A percentile compares a stretch with the other conserved stretches of the same genome.
Conservation (phyloP, 2,797 vertebrate species). For the Brotula barbata region DNA sequence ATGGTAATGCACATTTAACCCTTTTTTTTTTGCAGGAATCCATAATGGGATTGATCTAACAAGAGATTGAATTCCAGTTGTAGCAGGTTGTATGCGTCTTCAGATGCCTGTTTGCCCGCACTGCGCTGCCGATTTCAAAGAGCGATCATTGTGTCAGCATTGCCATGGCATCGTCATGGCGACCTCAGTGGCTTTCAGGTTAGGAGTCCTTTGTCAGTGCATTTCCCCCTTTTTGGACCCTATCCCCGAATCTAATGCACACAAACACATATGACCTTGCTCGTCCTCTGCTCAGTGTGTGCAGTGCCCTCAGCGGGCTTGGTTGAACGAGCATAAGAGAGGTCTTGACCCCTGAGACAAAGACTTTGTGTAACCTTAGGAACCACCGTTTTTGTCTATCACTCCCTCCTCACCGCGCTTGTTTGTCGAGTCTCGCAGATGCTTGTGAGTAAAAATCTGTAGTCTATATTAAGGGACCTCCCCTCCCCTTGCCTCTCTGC, state of each 20-base stretch:
- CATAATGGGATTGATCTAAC: conserved; percentile 18
- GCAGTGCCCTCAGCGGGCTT: conserved; percentile 38
- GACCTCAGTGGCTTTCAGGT: conserved; percentile 31
- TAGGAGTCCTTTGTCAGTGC: conserved; percentile 43
- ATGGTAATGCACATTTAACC: conserved; percentile 22
- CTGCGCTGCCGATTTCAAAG: conserved; percentile 24
- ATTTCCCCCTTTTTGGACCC: conserved; percentile 15
- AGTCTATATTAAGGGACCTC: no score
- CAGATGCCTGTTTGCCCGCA: neutral
- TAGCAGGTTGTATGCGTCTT: conserved; percentile 1
- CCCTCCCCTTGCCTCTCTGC: no score
- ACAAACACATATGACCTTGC: conserved; percentile 54
- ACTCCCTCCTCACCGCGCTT: conserved; percentile 24
- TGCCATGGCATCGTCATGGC: conserved; percentile 51
- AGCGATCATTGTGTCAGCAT: conserved; percentile 33
- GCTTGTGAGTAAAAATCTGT: neutral
- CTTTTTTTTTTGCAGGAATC: conserved; percentile 23
- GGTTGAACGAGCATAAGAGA: conserved; percentile 50
- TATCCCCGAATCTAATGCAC: conserved; percentile 18
- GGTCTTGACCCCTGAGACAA: conserved; percentile 63
- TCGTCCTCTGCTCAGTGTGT: conserved; percentile 44
- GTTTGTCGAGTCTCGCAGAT: neutral
- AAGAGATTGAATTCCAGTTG: conserved; percentile 7
- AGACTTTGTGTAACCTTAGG: conserved; percentile 51
- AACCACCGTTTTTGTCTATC: conserved; percentile 32